phyloP scores from a whole-genome alignment of 2,797 vertebrate genomes.

The Artibeus lituratus region DNA sequence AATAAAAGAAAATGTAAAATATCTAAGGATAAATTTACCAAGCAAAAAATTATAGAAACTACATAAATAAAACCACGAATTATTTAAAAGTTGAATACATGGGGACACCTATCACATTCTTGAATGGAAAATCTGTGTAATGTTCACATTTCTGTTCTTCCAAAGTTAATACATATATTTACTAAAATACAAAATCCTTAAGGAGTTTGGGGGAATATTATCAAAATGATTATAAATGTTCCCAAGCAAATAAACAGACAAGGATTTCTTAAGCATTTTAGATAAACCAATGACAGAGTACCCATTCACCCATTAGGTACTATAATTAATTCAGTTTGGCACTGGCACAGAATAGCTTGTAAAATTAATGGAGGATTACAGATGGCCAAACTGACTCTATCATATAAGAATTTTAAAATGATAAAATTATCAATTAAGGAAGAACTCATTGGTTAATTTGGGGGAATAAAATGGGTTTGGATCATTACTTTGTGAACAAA shows the following conservation, averaged over 20 bases:
- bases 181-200: background rate
- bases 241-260: background rate
- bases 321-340: background rate
- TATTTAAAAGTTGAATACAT: background rate
- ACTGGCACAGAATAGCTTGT: background rate
- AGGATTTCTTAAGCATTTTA: background rate
- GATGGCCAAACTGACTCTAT: background rate
- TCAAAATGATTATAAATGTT: background rate
- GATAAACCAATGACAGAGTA: background rate
- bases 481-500: background rate
- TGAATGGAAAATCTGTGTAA: background rate
- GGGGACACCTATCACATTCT: background rate
- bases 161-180: background rate
- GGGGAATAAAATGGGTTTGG: background rate
- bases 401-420: background rate
- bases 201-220: background rate
- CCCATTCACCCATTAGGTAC: background rate
- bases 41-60: background rate
- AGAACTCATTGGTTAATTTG: background rate
- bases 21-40: background rate
- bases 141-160: background rate
- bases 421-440: background rate
- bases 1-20: background rate
- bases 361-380: background rate
- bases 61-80: background rate